Base-by-base conservation (phyloP, 2,888 invertebrate genomes). In the Callyntrura guangdongensis region DNA sequence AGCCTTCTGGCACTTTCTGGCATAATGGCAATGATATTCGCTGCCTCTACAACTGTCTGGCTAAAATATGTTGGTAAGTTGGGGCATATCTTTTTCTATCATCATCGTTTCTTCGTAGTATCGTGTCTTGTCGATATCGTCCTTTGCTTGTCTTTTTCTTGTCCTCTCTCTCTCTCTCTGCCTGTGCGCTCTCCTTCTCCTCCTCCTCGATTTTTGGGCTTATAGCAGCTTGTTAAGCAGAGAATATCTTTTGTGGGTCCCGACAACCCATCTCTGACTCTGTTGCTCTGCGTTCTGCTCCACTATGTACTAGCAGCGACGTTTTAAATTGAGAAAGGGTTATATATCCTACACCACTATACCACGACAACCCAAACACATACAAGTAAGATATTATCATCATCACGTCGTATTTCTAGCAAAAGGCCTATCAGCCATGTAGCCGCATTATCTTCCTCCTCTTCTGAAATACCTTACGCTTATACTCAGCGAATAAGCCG, bases 301-400 rank as follows among this genome's bases (percentile, higher is more conserved):
- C 36, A 36, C n/a, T 56, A 27, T 36, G 36, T 3, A 72, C 17
- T n/a, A 72, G 36, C 77, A 77, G 77, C 89, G 77, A 85, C 89
- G 85, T 89, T 90, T 90, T 85, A 90, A 90, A 90, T 85, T 90
- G 84, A 79, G 89, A 90, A 85, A 90, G 89, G 82, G 89, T 86
- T 86, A 74, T 74, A 56, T 14, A 12, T 67, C 0, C 47, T 25
- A 36, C 8, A 61, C 8, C 22, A 64, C 22, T 36, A 36, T 36
- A 36, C 36, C 2, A 6, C 36, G 6, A 36, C 36, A 6, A 36
- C 36, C 36, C 36, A 36, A 2, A 36, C 36, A 36, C 36, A 36
- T 6, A 36, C 36, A 36, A 2, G 47, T 59, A 49, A 81, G 20
- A 14, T 49, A 74, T 74, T 49, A 74, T 74, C 74, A 20, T 56